Evolutionary conservation across 2,113 vertebrate species (phyloP), one percentile per base, ranked within the genome.

Genomic region (Miniopterus natalensis): DNA sequence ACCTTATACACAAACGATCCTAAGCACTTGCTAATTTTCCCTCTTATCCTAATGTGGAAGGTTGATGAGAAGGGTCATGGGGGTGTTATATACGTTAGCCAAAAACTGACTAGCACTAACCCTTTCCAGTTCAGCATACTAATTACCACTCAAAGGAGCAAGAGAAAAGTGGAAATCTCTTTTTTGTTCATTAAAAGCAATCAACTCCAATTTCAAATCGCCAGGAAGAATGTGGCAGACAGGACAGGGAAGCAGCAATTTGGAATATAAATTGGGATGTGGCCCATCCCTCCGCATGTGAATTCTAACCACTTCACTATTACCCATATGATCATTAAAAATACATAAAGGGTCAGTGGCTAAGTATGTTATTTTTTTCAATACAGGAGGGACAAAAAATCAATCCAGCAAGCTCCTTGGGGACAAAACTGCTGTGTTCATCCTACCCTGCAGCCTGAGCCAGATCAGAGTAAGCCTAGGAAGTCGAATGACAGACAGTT

Each of bases 231-330:
- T 20, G 51, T 36, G 23, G 31, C 36, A 91, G 49, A 55, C 42
- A 84, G 45, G 40, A 90, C 2, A 88, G 15, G n/a, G 49, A 95
- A 93, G 29, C 57, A 93, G n/a, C 23, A 91, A 86, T 59, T 47
- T 77, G n/a, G 25, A 83, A 78, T 73, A 49, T 53, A 96, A 79
- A 86, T 9, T 77, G 13, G 86, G 31, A 88, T 71, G 70, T 25
- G 31, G 23, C 55, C 81, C 29, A 61, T 36, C 18, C 21, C 25
- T 84, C 61, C 18, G 29, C 40, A 59, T n/a, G 40, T 47, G 87
- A 93, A 85, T 73, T 78, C n/a, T 73, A 91, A 96, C 14, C 8
- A 89, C 42, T n/a, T 93, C 65, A 80, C 36, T 83, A 86, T 61
- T 68, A 51, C 36, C 79, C 3, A 70, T 59, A 29, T 8, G 1